Percentiles rank a stretch among this genome's conserved stretches.
Conservation (phyloP, 2,888 invertebrate species). For the Apamea anceps region DNA sequence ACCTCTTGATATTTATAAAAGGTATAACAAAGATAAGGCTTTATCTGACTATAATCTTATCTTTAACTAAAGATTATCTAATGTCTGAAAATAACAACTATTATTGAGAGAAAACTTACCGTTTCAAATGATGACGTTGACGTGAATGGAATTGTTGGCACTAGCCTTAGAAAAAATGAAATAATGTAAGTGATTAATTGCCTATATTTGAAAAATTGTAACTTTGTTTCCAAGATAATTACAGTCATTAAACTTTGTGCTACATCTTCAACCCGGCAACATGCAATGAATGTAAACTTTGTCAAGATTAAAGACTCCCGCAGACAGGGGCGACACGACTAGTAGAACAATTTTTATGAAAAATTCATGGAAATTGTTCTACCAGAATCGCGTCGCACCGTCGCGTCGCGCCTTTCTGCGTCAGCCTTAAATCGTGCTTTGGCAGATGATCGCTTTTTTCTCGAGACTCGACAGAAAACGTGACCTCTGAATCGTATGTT, state of each 20-base stretch:
- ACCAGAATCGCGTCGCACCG: too few species aligned
- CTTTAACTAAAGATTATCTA: conserved; percentile 21
- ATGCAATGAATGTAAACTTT: conserved; percentile 13
- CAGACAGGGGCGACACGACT: not conserved
- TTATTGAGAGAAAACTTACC: conserved; percentile 16
- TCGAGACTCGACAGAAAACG: conserved; percentile 28
- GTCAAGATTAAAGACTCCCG: not conserved
- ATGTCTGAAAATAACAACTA: conserved; percentile 33
- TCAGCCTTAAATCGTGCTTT: not conserved
- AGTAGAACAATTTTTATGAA: not conserved
- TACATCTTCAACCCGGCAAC: not conserved
- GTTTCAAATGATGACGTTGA: conserved; percentile 18
- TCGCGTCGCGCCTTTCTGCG: too few species aligned
- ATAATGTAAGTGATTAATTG: conserved; percentile 2
- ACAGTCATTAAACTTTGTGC: not conserved
- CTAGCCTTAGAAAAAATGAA: not conserved
- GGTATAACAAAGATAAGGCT: conserved; percentile 19
- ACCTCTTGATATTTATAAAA: conserved; percentile 26
- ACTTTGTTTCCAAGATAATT: not conserved
- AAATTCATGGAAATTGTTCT: not conserved
- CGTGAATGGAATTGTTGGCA: conserved; percentile 9
- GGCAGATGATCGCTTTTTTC: conserved; percentile 19
- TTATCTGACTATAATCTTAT: conserved; percentile 39
- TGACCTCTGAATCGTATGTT: conserved; percentile 28
- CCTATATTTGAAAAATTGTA: not conserved